phyloP scores from a whole-genome alignment of 1,140 invertebrate genomes.

The Cydia amplana region DNA sequence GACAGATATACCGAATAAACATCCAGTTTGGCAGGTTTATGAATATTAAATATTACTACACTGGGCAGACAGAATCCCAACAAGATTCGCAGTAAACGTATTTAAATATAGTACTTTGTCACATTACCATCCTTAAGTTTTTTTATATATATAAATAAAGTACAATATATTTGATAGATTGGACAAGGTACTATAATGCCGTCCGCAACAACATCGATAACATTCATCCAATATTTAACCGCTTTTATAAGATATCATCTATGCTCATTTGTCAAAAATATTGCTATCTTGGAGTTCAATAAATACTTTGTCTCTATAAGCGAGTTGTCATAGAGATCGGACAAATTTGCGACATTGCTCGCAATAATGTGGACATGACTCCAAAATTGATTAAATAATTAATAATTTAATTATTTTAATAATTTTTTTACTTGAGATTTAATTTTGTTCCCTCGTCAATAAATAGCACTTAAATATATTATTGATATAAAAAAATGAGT shows the following conservation, averaged over 20 bases:
- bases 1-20: not conserved
- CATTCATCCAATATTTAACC: not conserved
- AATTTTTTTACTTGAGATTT: too few relatives aligned
- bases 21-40: not conserved
- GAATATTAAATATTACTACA: not conserved
- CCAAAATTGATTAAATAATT: too few relatives aligned
- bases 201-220: not conserved
- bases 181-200: not conserved
- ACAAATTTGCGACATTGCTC: too few relatives aligned
- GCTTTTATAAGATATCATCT: not conserved
- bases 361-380: too few relatives aligned
- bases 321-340: not conserved
- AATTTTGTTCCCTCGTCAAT: too few relatives aligned
- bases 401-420: too few relatives aligned
- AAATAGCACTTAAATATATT: too few relatives aligned
- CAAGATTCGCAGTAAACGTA: not conserved
- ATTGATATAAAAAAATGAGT: too few relatives aligned
- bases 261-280: conserved; percentile 4
- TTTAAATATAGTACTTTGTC: not conserved
- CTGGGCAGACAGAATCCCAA: not conserved
- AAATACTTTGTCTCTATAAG: conserved; percentile 5
- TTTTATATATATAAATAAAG: too few relatives aligned
- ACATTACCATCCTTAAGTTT: not conserved
- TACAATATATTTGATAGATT: not conserved
- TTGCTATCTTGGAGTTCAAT: not conserved